Percentiles rank a stretch among this genome's conserved stretches.
Evolutionary conservation across 2,888 invertebrate genomes (phyloP).

Genomic region (Polia nebulosa): DNA sequence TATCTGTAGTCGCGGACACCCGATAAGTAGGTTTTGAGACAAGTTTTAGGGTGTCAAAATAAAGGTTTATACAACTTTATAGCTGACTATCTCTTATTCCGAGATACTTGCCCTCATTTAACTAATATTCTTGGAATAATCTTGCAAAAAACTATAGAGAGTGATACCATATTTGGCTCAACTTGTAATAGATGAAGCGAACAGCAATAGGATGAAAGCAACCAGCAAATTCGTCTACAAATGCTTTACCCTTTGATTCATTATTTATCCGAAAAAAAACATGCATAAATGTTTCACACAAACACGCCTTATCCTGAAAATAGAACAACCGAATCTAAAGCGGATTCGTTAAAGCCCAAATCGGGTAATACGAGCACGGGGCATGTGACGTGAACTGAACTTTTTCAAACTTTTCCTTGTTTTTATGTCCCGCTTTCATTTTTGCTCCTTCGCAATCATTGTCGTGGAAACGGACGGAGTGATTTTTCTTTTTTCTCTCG

Average conservation of each 20-base stretch:
- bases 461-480: conserved; percentile 64
- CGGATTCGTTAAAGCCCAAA: conserved; percentile 47
- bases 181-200: background rate
- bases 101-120: too few species aligned
- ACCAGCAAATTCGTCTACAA: conserved; percentile 7
- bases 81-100: too few species aligned
- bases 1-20: too few species aligned
- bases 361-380: conserved; percentile 34
- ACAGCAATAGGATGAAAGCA: background rate
- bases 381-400: conserved; percentile 39
- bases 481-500: conserved; percentile 70
- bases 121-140: too few species aligned
- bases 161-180: conserved; percentile 3
- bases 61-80: too few species aligned
- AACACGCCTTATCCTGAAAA: conserved; percentile 27
- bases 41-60: too few species aligned
- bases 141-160: background rate
- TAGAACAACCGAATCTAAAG: conserved; percentile 42
- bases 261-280: conserved; percentile 47
- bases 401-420: conserved; percentile 60
- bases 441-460: conserved; percentile 53
- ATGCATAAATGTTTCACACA: conserved; percentile 33
- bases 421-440: conserved; percentile 54
- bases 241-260: conserved; percentile 45
- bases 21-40: too few species aligned